phyloP scores from a whole-genome alignment of 2,113 vertebrate genomes.

The Coreoperca whiteheadi region DNA sequence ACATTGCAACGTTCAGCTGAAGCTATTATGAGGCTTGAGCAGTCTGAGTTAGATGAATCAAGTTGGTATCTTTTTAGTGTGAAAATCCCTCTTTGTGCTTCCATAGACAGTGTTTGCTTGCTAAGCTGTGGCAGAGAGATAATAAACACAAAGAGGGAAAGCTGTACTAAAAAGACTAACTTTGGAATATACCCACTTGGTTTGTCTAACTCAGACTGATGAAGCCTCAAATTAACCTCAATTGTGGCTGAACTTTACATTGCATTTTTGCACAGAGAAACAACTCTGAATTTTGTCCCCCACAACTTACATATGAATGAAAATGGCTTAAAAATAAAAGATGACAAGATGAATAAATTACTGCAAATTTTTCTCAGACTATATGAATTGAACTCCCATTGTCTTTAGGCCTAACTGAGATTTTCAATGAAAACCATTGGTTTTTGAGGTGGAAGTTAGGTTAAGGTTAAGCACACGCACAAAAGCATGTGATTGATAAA shows the following conservation, averaged over 20 bases:
- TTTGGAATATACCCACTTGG: neutral
- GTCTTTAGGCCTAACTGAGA: neutral
- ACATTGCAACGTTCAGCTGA: neutral
- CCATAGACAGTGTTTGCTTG: neutral
- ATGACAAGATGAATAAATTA: neutral
- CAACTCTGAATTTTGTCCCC: neutral
- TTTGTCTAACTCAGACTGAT: neutral
- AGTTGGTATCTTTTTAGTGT: neutral
- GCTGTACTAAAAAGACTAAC: neutral
- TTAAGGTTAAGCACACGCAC: neutral
- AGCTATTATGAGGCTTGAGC: neutral
- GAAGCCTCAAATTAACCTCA: neutral
- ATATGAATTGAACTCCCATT: neutral
- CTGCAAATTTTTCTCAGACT: neutral
- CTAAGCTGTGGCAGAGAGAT: neutral
- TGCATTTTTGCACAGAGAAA: neutral
- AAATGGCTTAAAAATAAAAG: neutral
- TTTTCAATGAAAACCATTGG: neutral
- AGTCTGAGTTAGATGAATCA: neutral
- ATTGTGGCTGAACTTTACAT: neutral
- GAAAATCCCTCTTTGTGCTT: neutral
- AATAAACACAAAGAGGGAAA: neutral
- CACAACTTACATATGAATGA: neutral
- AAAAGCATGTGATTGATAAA: slow-evolving; percentile 21
- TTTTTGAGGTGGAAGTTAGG: neutral